Percentiles rank a stretch among this genome's conserved stretches.
These are phyloP conservation scores for Melanotaenia boesemani DNA, from an alignment of 2,797 vertebrate species.

Conservation along the genomic window DNA sequence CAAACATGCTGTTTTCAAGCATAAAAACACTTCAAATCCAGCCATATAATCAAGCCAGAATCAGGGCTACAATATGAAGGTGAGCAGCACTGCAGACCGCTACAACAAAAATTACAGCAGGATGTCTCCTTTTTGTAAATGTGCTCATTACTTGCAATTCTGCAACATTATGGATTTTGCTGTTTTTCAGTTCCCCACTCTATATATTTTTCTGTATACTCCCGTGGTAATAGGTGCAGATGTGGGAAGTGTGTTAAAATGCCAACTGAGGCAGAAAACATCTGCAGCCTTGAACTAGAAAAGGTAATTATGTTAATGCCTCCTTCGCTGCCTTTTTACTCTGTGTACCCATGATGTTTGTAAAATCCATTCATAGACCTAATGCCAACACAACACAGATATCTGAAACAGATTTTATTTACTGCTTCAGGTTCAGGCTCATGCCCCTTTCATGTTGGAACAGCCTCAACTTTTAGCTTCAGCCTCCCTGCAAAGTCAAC, in stretches of 20 bases:
- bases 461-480: not conserved
- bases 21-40: not conserved
- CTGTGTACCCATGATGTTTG: not conserved
- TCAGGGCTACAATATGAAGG: not conserved
- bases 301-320: not conserved
- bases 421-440: not conserved
- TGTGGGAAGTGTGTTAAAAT: constrained; percentile 4
- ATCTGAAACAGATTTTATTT: not conserved
- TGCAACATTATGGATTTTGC: not conserved
- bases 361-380: not conserved
- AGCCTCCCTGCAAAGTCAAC: not conserved
- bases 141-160: not conserved
- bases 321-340: not conserved
- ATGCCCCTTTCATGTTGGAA: not conserved
- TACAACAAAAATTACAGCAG: not conserved
- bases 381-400: not conserved
- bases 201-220: not conserved
- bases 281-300: not conserved
- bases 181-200: not conserved
- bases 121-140: too few relatives aligned
- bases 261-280: not conserved
- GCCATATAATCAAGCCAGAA: not conserved
- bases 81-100: not conserved
- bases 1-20: not conserved
- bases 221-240: not conserved